phyloP scores from a whole-genome alignment of 2,888 invertebrate genomes.

The Nomada flava region DNA sequence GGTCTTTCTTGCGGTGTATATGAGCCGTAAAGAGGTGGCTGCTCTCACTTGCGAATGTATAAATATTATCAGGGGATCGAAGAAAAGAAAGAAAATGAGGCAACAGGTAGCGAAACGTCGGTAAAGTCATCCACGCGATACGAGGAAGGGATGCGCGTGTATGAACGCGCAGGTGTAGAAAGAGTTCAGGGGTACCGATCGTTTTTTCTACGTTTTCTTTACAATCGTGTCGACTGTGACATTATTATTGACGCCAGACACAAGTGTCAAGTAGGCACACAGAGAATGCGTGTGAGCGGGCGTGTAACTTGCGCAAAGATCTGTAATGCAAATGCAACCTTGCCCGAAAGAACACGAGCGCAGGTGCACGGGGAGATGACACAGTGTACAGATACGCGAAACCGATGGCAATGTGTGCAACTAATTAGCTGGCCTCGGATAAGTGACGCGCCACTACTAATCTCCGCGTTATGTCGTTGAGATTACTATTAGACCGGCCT shows the following conservation, averaged over 20 bases:
- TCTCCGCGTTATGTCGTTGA: slow-evolving; percentile 6
- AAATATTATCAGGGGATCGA: slow-evolving; percentile 48
- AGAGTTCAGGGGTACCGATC: too few relatives aligned
- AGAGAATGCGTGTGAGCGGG: slow-evolving; percentile 31
- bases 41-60: slow-evolving; percentile 44
- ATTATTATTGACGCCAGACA: background rate
- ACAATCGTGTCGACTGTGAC: background rate
- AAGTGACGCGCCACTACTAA: slow-evolving; percentile 18
- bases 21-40: slow-evolving; percentile 6
- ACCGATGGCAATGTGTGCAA: slow-evolving; percentile 35
- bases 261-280: slow-evolving; percentile 22
- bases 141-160: slow-evolving; percentile 13
- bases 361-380: slow-evolving; percentile 4
- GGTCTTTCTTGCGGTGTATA: background rate
- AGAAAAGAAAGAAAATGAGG: slow-evolving; percentile 47
- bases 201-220: background rate
- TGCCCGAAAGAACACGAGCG: slow-evolving; percentile 14
- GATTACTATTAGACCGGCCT: slow-evolving; percentile 31
- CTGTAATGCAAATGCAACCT: slow-evolving; percentile 27
- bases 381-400: slow-evolving; percentile 5
- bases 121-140: slow-evolving; percentile 18
- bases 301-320: background rate
- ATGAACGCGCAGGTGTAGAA: slow-evolving; percentile 32
- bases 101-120: slow-evolving; percentile 63
- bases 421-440: slow-evolving; percentile 49